phyloP scores from a whole-genome alignment of 2,113 vertebrate genomes.

The Dolichotis patagonum region DNA sequence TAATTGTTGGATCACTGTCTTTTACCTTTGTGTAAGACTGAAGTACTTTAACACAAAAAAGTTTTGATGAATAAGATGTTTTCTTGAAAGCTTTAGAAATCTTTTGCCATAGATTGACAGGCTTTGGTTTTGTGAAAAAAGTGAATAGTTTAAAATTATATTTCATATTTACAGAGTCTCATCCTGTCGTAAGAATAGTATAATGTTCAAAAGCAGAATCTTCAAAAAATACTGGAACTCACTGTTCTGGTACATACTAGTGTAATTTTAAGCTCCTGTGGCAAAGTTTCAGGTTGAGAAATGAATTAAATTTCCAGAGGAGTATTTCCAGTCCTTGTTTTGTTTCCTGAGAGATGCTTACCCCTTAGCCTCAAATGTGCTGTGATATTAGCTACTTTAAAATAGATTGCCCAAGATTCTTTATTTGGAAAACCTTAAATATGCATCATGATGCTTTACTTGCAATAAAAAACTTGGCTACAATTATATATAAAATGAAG shows the following conservation, averaged over 20 bases:
- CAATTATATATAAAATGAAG: constrained; percentile 77
- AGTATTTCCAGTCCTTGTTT: constrained; percentile 66
- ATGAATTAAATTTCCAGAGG: constrained; percentile 24
- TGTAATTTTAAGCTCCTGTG: constrained; percentile 46
- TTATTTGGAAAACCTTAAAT: constrained; percentile 76
- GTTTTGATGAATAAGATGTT: constrained; percentile 87
- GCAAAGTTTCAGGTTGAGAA: constrained; percentile 30
- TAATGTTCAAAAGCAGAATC: constrained; percentile 82
- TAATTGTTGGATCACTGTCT: constrained; percentile 86
- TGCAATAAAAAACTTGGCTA: constrained; percentile 69
- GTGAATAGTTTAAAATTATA: constrained; percentile 86
- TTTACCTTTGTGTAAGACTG: constrained; percentile 84
- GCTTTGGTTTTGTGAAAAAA: constrained; percentile 83
- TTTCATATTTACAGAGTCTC: constrained; percentile 85
- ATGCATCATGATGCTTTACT: constrained; percentile 70
- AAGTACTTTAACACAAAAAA: constrained; percentile 86
- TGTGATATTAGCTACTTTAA: constrained; percentile 63
- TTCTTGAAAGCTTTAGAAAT: constrained; percentile 84
- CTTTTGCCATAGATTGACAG: constrained; percentile 85
- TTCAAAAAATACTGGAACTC: constrained; percentile 44
- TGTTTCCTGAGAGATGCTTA: constrained; percentile 61
- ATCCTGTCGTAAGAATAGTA: constrained; percentile 84
- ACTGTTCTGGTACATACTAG: constrained; percentile 72
- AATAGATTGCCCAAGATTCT: constrained; percentile 70
- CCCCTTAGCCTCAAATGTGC: constrained; percentile 59